Evolutionary conservation across 1,140 invertebrate species (phyloP).

Genomic region (Neuroterus valhalla): DNA sequence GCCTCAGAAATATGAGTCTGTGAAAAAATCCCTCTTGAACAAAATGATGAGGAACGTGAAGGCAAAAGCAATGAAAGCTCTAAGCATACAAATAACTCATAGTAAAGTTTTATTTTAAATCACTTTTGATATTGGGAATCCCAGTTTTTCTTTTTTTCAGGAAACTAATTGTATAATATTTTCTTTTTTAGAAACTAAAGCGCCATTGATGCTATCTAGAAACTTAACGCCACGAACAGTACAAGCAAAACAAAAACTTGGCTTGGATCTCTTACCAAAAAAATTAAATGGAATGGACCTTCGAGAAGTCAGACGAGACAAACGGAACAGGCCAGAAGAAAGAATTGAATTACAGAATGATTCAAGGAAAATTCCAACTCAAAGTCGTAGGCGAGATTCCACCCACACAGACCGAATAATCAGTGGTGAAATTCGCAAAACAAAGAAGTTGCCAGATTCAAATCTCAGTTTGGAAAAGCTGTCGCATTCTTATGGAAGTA

Average conservation of each 20-base stretch:
- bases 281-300: slow-evolving; percentile 56
- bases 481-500: slow-evolving; percentile 52
- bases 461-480: too few species aligned
- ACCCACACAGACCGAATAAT: too few species aligned
- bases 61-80: slow-evolving; percentile 74
- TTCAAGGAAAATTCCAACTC: slow-evolving; percentile 25
- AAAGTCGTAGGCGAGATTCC: neutral
- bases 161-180: slow-evolving; percentile 11
- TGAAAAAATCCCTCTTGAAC: slow-evolving; percentile 67
- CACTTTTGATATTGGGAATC: neutral
- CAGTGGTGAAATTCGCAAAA: too few species aligned
- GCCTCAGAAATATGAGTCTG: slow-evolving; percentile 42
- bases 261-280: slow-evolving; percentile 48
- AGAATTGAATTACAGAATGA: slow-evolving; percentile 27
- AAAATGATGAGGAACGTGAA: slow-evolving; percentile 74
- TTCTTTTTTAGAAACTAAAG: slow-evolving; percentile 43
- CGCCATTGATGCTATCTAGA: slow-evolving; percentile 48
- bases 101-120: slow-evolving; percentile 50
- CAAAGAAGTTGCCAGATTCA: too few species aligned
- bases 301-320: slow-evolving; percentile 28
- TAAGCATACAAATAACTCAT: slow-evolving; percentile 69
- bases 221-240: slow-evolving; percentile 42
- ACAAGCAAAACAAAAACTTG: slow-evolving; percentile 41
- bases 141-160: slow-evolving; percentile 28
- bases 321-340: neutral